Percentiles rank a stretch among this genome's conserved stretches.
Evolutionary conservation across 2,797 vertebrate species (phyloP).

Genomic region (Danionella dracula): DNA sequence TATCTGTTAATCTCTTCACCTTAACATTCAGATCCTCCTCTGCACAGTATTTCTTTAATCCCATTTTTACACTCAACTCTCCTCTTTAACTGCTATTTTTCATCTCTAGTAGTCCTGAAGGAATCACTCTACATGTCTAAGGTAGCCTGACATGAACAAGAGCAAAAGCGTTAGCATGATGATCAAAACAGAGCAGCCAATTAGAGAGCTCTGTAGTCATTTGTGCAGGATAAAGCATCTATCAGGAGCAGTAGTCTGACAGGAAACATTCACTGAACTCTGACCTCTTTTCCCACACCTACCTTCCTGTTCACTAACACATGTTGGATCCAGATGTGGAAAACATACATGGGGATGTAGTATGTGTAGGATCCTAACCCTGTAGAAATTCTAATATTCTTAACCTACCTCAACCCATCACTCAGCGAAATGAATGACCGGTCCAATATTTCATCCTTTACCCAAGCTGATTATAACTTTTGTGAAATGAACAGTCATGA

Average conservation of each 20-base stretch:
- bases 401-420: constrained; percentile 61
- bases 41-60: not conserved
- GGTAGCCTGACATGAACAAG: not conserved
- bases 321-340: constrained; percentile 95
- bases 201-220: constrained; percentile 89
- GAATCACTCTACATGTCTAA: constrained; percentile 10
- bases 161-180: constrained; percentile 67
- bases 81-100: constrained; percentile 18
- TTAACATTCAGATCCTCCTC: not conserved
- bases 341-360: constrained; percentile 21
- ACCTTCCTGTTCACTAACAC: constrained; percentile 81
- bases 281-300: constrained; percentile 79
- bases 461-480: constrained; percentile 47
- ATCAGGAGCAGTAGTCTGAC: constrained; percentile 88
- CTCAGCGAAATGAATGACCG: constrained; percentile 35
- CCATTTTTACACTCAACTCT: not conserved
- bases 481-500: constrained; percentile 51
- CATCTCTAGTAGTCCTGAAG: constrained; percentile 34
- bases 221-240: constrained; percentile 94
- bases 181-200: constrained; percentile 95
- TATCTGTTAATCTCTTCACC: too few relatives aligned
- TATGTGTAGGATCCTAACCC: not conserved
- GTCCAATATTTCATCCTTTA: constrained; percentile 16
- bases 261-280: constrained; percentile 84
- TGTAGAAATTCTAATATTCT: constrained; percentile 53